These are phyloP conservation scores for Pica pica DNA, from an alignment of 2,113 vertebrate species.

Conservation along the genomic window DNA sequence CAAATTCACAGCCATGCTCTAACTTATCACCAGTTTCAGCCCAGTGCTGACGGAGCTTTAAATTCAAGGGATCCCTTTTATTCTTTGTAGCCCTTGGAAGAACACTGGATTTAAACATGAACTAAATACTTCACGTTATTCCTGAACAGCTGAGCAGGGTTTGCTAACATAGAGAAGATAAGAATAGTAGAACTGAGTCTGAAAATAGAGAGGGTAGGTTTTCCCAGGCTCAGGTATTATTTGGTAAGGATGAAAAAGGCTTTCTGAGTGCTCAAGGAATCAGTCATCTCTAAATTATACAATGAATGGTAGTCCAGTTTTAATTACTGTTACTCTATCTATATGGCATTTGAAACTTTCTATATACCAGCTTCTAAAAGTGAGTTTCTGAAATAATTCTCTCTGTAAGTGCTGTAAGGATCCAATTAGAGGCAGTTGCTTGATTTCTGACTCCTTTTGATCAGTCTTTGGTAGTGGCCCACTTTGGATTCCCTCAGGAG, in stretches of 20 bases:
- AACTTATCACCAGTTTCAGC: neutral
- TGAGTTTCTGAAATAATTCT: constrained; percentile 23
- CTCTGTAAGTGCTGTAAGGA: constrained; percentile 11
- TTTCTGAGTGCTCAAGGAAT: neutral
- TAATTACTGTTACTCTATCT: constrained; percentile 51
- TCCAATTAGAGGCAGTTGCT: constrained; percentile 54
- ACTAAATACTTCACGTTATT: neutral
- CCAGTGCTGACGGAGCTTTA: neutral
- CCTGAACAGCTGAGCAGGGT: neutral
- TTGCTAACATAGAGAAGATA: neutral
- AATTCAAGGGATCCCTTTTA: neutral
- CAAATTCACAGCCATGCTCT: neutral
- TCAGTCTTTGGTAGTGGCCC: constrained; percentile 17
- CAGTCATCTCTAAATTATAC: neutral
- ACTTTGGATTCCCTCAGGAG: constrained; percentile 32
- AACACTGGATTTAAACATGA: neutral
- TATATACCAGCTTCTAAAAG: neutral
- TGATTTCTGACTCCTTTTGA: constrained; percentile 57
- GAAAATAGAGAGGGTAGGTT: constrained; percentile 48
- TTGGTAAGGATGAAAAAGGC: constrained; percentile 14
- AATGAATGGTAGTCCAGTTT: constrained; percentile 34
- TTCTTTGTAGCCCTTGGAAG: neutral
- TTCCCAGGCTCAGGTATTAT: neutral
- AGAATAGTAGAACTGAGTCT: neutral
- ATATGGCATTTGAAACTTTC: constrained; percentile 19